A percentile compares a stretch with the other conserved stretches of the same genome.
phyloP scores from a whole-genome alignment of 2,113 vertebrate species.

The Syrmaticus mikado region DNA sequence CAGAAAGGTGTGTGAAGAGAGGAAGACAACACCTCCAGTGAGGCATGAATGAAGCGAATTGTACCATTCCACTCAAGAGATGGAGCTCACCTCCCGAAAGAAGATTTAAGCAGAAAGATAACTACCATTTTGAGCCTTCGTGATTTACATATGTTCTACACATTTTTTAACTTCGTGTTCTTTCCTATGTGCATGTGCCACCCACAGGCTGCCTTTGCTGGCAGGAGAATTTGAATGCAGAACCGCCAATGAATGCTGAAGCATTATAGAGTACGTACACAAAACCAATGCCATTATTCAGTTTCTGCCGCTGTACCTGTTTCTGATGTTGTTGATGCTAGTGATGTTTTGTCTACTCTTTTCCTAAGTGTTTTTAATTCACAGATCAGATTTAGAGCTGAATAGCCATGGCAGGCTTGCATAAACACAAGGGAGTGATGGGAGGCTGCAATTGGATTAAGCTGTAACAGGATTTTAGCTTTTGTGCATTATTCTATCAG shows the following conservation, averaged over 20 bases:
- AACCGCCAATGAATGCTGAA: background rate
- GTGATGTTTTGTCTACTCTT: background rate
- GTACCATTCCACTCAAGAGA: background rate
- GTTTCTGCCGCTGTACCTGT: background rate
- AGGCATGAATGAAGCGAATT: background rate
- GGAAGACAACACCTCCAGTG: background rate
- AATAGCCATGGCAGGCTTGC: background rate
- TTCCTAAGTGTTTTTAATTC: background rate
- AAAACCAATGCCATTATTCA: background rate
- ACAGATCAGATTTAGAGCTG: background rate
- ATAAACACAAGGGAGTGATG: background rate
- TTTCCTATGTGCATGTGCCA: background rate
- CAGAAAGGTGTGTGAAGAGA: background rate
- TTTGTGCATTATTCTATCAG: background rate
- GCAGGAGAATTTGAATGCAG: background rate
- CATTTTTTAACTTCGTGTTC: background rate
- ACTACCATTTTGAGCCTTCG: background rate
- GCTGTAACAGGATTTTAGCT: background rate
- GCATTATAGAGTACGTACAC: fast-evolving
- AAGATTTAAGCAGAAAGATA: background rate
- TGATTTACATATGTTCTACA: background rate
- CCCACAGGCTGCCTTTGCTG: fast-evolving
- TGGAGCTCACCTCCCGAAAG: background rate
- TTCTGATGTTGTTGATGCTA: background rate
- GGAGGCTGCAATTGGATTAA: background rate